phyloP scores from a whole-genome alignment of 2,888 invertebrate species.

The Hydraecia micacea region DNA sequence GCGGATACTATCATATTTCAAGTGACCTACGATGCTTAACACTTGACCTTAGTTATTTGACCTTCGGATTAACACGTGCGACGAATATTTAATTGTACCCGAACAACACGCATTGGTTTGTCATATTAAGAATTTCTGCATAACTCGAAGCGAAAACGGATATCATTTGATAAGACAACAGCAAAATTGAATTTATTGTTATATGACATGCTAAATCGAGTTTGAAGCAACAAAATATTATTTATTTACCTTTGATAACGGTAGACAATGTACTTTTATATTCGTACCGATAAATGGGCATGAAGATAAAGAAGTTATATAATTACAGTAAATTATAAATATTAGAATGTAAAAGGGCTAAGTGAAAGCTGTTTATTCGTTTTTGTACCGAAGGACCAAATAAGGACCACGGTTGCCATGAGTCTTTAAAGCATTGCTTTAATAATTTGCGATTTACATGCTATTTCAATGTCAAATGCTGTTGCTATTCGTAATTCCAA shows the following conservation, averaged over 20 bases:
- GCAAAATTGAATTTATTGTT: conserved; percentile 27
- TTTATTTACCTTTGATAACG: conserved; percentile 41
- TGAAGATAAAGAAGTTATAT: background rate
- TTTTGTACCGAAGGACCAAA: conserved; percentile 15
- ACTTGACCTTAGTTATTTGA: conserved; percentile 62
- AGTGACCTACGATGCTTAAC: conserved; percentile 42
- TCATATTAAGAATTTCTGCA: conserved; percentile 6
- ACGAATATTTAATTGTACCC: conserved; percentile 32
- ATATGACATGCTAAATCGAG: conserved; percentile 17
- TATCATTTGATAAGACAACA: conserved; percentile 24
- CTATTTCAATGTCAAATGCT: conserved; percentile 23
- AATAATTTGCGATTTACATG: conserved; percentile 15
- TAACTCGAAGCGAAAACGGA: conserved; percentile 21
- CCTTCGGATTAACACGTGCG: conserved; percentile 56
- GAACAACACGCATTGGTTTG: conserved; percentile 26
- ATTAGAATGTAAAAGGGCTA: background rate
- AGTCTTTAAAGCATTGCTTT: conserved; percentile 8
- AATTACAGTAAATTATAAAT: background rate
- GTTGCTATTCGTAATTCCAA: conserved; percentile 40
- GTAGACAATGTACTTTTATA: conserved; percentile 10
- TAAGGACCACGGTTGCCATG: background rate
- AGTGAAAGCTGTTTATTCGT: conserved; percentile 8
- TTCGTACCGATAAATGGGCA: conserved; percentile 19
- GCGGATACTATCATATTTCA: conserved; percentile 41
- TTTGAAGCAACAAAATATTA: conserved; percentile 37